phyloP scores from a whole-genome alignment of 2,797 vertebrate genomes.

The Enteromius treurensis region DNA sequence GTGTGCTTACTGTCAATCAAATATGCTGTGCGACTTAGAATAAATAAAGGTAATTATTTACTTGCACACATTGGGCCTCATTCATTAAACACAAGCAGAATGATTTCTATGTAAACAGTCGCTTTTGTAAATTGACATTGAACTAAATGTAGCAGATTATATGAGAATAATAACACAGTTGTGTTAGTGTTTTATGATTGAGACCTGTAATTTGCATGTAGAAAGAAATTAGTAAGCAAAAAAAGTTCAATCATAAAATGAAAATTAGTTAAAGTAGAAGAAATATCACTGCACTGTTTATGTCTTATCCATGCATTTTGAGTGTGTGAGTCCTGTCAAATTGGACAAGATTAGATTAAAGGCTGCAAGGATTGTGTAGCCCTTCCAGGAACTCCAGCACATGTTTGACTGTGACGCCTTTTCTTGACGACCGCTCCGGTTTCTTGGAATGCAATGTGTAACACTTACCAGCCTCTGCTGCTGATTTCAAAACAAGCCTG shows the following conservation, averaged over 20 bases:
- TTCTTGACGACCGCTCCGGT: constrained; percentile 36
- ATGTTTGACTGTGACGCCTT: constrained; percentile 17
- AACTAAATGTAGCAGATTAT: neutral
- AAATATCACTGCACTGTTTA: neutral
- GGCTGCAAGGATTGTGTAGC: constrained; percentile 22
- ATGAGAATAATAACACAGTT: neutral
- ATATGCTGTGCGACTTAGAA: neutral
- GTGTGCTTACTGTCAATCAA: neutral
- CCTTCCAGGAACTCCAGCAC: constrained; percentile 48
- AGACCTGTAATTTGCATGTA: neutral
- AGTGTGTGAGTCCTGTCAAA: neutral
- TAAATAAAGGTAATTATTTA: neutral
- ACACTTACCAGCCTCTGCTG: constrained; percentile 36
- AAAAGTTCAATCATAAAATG: neutral
- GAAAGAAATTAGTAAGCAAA: neutral
- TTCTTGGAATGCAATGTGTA: constrained; percentile 54
- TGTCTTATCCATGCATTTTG: neutral
- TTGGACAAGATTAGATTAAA: constrained; percentile 19
- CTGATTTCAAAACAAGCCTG: constrained; percentile 47
- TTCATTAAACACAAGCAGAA: neutral
- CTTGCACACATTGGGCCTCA: neutral
- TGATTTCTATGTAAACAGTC: neutral
- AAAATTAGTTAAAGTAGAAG: neutral
- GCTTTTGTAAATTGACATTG: neutral
- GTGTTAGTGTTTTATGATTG: neutral